Base-by-base conservation (phyloP, 2,113 vertebrate genomes). In the Semnornis frantzii region DNA sequence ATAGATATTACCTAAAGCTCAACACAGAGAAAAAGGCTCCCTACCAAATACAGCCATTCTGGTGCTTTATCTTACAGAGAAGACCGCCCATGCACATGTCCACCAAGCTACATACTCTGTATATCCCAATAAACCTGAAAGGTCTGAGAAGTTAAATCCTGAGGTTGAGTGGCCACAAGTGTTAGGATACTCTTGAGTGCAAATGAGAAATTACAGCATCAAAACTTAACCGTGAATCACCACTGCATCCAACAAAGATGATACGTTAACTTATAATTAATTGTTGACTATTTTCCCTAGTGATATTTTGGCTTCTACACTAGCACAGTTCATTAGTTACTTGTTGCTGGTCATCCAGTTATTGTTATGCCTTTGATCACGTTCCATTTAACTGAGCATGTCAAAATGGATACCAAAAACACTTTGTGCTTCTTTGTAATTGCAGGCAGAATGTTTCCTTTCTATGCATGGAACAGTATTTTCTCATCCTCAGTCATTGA, bases 251-350 rank as follows among this genome's bases (percentile, higher is more conserved):
- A 80, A 46, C 16, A 12, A 6, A 21, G 60, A 34, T 60, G 54
- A 87, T 74, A 39, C 60, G 87, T 92, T 90, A 92, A 92, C 90
- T 94, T 71, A 74, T 81, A 93, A 93, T 80, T 94, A 94, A 94
- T 75, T 74, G 82, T 83, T 93, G 72, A 71, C n/a, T 89, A 71
- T 90, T 78, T 88, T 72, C 60, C 84, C 84, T 37, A 30, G 82
- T 78, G 93, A 80, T 77, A 77, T 85, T 92, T 87, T 89, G 72
- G 31, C 71, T 93, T 80, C 68, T 76, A 12, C 71, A 82, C 15
- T 33, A 37, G 46, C 25, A 60, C n/a, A 89, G 63, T 93, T 95
- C 89, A 87, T 94, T 89, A 91, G 46, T 73, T 87, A 85, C 71
- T 89, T n/a, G 27, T 68, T 94, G 87, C 5, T 4, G 81, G 80